A percentile compares a stretch with the other conserved stretches of the same genome.
Evolutionary conservation across 2,888 invertebrate species (phyloP).

Genomic region (Branchipolynoe longqiensis): DNA sequence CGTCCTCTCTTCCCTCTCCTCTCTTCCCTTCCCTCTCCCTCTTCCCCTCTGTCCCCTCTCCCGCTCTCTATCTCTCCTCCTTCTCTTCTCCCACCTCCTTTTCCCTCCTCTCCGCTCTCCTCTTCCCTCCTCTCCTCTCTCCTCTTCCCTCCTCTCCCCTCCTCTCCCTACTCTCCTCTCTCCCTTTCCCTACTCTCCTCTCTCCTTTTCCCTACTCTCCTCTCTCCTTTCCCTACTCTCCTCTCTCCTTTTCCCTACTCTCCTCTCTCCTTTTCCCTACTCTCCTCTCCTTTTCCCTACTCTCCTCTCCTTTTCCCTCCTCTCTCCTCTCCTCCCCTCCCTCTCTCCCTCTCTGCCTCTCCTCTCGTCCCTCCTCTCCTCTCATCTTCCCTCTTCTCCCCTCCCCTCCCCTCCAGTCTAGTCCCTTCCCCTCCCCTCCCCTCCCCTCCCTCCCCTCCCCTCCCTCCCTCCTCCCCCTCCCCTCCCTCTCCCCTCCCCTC

Average conservation of each 20-base stretch:
- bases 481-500: not conserved
- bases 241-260: not conserved
- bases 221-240: not conserved
- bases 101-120: not conserved
- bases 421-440: not conserved
- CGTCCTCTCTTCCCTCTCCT: too few relatives aligned
- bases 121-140: not conserved
- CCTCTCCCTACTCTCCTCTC: not conserved
- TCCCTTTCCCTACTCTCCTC: not conserved
- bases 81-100: not conserved
- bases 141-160: not conserved
- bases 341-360: too few relatives aligned
- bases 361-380: too few relatives aligned
- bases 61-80: not conserved
- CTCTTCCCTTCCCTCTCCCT: not conserved
- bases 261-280: not conserved
- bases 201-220: not conserved
- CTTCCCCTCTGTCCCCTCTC: not conserved
- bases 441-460: not conserved
- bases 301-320: too few relatives aligned
- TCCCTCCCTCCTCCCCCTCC: not conserved
- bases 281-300: not conserved
- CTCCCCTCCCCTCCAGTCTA: not conserved
- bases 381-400: not conserved
- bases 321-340: too few relatives aligned